These are phyloP conservation scores for Morus bassanus DNA, from an alignment of 2,797 vertebrate genomes.

Conservation along the genomic window DNA sequence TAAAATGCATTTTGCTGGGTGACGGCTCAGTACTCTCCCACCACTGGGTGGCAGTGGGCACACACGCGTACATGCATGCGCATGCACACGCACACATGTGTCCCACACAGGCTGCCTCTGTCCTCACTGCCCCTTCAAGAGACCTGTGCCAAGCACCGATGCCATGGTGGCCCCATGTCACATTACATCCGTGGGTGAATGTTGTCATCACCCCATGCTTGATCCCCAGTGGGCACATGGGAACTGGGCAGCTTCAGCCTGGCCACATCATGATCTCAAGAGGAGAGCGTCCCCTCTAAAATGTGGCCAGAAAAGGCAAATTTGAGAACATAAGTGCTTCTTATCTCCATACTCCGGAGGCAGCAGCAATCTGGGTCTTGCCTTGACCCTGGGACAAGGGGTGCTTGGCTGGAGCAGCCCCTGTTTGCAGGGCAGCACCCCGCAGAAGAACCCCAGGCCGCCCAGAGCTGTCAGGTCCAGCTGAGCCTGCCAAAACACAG, in stretches of 20 bases:
- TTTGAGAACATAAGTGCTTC: not conserved
- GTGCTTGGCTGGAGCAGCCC: not conserved
- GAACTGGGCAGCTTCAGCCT: not conserved
- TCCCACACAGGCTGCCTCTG: not conserved
- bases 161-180: fast-evolving
- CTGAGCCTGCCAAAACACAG: not conserved
- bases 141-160: fast-evolving
- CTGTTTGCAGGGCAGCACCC: fast-evolving
- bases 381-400: no score
- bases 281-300: not conserved
- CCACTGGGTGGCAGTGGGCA: constrained; percentile 41
- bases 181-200: not conserved
- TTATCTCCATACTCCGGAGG: not conserved
- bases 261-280: not conserved
- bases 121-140: fast-evolving
- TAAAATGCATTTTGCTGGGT: fast-evolving
- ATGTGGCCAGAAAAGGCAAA: not conserved
- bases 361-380: not conserved
- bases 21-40: not conserved
- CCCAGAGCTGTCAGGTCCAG: not conserved
- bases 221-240: fast-evolving
- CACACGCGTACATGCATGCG: fast-evolving
- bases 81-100: fast-evolving
- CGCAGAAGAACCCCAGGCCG: no score
- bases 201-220: not conserved